Evolutionary conservation across 2,113 vertebrate genomes (phyloP).

Genomic region (Lampris megalopsis): DNA sequence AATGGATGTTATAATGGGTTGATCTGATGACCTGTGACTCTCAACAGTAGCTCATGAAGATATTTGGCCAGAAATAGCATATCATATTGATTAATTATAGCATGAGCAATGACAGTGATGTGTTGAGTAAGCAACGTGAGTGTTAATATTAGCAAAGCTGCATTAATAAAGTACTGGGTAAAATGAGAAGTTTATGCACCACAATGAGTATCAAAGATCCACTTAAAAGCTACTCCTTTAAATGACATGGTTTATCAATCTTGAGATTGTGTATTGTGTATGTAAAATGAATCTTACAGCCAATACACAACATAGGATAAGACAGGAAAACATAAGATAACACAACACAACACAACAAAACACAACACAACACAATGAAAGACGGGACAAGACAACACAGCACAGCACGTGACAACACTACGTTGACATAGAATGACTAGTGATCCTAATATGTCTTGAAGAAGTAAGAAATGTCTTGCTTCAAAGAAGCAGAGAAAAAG

Average conservation of each 20-base stretch:
- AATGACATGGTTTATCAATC: conserved; percentile 84
- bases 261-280: conserved; percentile 89
- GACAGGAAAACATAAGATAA: conserved; percentile 45
- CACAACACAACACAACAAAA: conserved; percentile 76
- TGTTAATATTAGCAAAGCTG: conserved; percentile 57
- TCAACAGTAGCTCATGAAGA: neutral
- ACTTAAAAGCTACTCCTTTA: conserved; percentile 14
- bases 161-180: conserved; percentile 45
- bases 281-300: conserved; percentile 29
- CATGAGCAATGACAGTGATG: conserved; percentile 31
- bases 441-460: conserved; percentile 67
- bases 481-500: conserved; percentile 55
- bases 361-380: conserved; percentile 80
- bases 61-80: conserved; percentile 33
- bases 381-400: conserved; percentile 65
- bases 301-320: conserved; percentile 22
- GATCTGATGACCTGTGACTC: conserved; percentile 16
- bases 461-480: conserved; percentile 84
- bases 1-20: conserved; percentile 49
- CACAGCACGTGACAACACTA: neutral
- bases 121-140: conserved; percentile 20
- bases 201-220: neutral
- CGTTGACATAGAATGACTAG: conserved; percentile 42
- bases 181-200: neutral
- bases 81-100: conserved; percentile 21